Evolutionary conservation across 2,113 vertebrate genomes (phyloP), one percentile per base, ranked within the genome.

Genomic region (Seriola rivoliana): DNA sequence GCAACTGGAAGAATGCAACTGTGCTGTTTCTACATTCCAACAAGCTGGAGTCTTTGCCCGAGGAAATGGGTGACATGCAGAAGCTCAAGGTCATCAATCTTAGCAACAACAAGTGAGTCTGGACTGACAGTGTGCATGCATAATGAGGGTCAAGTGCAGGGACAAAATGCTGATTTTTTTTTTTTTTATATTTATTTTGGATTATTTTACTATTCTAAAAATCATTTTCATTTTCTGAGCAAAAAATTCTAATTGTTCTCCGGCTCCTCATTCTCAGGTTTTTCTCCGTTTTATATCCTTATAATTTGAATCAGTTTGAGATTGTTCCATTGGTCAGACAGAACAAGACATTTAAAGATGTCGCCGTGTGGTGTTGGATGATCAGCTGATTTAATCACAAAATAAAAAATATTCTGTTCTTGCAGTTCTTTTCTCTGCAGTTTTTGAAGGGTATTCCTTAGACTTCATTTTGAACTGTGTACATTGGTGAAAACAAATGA

Each of bases 21-120:
- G 98, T 99, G 67, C 91, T 99, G 64, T 99, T 99, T 92, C 95
- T 99, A 54, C 98, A 99, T 96, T 99, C 97, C 89, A 99, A 99
- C 95, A 99, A 99, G 92, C 93, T 99, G 91, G 98, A 99, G 94
- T 94, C 91, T 89, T 95, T 99, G 88, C 98, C 98, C 14, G 98
- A 99, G 88, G 98, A 99, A 93, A 98, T 99, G 98, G 98, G 98
- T 8, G 97, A 99, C 93, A 99, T 99, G 98, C 96, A 97, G 80
- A 97, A 95, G 93, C 95, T 99, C 77, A 98, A 97, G 95, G 98
- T 99, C 87, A 96, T 99, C 91, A 99, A 99, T 90, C 96, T 99
- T 81, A 99, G 97, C 90, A 98, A 99, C 90, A 99, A 99, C 93
- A 98, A 97, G 98, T 99, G 95, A 95, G 97, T 95, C 79, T 19